Evolutionary conservation across 2,888 invertebrate genomes (phyloP).

Genomic region (Latrodectus hesperus): DNA sequence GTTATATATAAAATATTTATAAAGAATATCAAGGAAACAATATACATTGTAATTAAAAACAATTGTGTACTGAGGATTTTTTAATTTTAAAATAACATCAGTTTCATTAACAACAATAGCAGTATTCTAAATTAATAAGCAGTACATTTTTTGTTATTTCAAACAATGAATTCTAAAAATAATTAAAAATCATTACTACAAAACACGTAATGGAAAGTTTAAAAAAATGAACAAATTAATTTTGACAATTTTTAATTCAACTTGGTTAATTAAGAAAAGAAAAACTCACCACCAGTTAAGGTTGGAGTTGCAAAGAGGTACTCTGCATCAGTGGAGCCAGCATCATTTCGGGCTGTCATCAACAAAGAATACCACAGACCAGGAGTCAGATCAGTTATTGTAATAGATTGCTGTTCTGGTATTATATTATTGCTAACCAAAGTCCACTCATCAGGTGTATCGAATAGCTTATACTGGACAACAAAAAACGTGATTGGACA

Average conservation of each 20-base stretch:
- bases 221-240: neutral
- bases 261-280: neutral
- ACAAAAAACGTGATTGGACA: conserved; percentile 98
- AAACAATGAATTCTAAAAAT: too few species aligned
- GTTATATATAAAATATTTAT: too few species aligned
- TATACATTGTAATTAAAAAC: too few species aligned
- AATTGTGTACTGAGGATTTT: too few species aligned
- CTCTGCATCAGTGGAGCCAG: conserved; percentile 94
- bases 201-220: neutral
- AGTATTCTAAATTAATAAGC: too few species aligned
- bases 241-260: neutral
- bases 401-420: conserved; percentile 76
- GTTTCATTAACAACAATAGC: too few species aligned
- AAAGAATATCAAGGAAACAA: too few species aligned
- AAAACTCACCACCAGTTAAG: conserved; percentile 87
- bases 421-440: conserved; percentile 95
- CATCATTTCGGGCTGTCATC: conserved; percentile 89
- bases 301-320: conserved; percentile 97
- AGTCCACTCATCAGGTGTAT: conserved; percentile 83
- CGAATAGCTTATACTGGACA: conserved; percentile 82
- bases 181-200: neutral
- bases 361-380: conserved; percentile 94
- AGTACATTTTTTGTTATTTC: too few species aligned
- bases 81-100: too few species aligned
- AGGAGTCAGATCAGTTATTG: conserved; percentile 84